A percentile compares a stretch with the other conserved stretches of the same genome.
phyloP scores from a whole-genome alignment of 2,797 vertebrate genomes.

The Falco peregrinus region DNA sequence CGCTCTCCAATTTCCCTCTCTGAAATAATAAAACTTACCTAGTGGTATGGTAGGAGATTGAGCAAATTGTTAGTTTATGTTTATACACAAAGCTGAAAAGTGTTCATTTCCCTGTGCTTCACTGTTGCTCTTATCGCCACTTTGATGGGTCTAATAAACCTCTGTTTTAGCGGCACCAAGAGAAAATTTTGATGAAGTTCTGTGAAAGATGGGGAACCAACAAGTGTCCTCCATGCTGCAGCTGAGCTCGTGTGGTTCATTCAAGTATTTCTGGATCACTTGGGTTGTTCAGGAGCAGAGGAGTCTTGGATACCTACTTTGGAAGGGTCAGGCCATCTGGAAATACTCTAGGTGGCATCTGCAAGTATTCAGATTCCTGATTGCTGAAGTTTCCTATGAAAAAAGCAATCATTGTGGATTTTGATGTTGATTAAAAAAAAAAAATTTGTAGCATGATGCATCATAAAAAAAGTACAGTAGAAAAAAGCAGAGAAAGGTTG shows the following conservation, averaged over 20 bases:
- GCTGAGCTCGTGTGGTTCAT: neutral
- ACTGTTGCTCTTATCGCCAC: neutral
- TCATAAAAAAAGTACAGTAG: neutral
- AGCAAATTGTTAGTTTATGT: neutral
- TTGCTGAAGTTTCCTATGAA: neutral
- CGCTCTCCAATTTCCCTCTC: neutral
- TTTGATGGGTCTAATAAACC: neutral
- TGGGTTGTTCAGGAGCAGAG: neutral
- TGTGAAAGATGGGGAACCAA: neutral
- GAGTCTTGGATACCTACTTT: neutral
- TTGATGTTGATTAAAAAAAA: neutral
- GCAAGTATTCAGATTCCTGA: neutral
- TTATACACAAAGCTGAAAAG: neutral
- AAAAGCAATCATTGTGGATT: neutral
- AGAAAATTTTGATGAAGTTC: neutral
- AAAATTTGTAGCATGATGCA: neutral
- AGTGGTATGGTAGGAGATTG: neutral
- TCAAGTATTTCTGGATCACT: conserved; percentile 4
- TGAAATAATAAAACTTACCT: neutral
- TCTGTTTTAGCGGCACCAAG: neutral
- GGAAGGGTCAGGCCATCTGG: neutral
- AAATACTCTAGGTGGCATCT: neutral
- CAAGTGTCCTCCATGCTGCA: neutral
- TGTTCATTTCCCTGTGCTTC: neutral
- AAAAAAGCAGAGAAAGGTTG: neutral